These are phyloP conservation scores for Idris sp. DNA, from an alignment of 1,140 invertebrate species.

Conservation along the genomic window DNA sequence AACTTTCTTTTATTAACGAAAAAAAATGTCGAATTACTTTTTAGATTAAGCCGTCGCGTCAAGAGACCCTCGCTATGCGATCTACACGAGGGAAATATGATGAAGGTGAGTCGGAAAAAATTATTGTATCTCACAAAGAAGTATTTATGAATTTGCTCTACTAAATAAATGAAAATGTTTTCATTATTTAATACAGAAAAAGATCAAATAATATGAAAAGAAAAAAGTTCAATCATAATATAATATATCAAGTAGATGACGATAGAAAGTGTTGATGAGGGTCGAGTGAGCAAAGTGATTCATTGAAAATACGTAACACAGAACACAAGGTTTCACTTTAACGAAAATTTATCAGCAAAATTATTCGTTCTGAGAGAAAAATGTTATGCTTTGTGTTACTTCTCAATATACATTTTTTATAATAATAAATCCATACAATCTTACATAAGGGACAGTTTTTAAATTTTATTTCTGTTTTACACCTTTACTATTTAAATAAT, in stretches of 20 bases:
- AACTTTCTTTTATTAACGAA: too few relatives aligned
- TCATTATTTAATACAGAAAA: too few relatives aligned
- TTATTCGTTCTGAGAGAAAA: too few relatives aligned
- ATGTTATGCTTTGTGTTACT: too few relatives aligned
- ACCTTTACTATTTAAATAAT: too few relatives aligned
- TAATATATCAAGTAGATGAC: constrained; percentile 36
- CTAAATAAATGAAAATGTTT: constrained; percentile 9
- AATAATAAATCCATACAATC: too few relatives aligned
- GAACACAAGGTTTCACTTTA: constrained; percentile 23
- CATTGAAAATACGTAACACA: constrained; percentile 19
- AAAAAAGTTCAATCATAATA: background rate
- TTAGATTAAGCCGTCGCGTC: constrained; percentile 79
- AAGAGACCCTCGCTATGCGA: constrained; percentile 87
- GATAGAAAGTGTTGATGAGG: constrained; percentile 27
- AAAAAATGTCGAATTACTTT: too few relatives aligned
- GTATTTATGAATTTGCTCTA: constrained; percentile 9
- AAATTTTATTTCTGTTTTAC: too few relatives aligned
- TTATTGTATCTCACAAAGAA: constrained; percentile 7
- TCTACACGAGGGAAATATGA: constrained; percentile 80
- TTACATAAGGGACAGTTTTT: too few relatives aligned
- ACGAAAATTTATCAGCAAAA: constrained; percentile 27
- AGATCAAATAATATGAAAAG: too few relatives aligned
- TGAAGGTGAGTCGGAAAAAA: constrained; percentile 72
- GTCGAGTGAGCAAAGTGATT: constrained; percentile 24
- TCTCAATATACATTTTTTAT: too few relatives aligned